phyloP scores from a whole-genome alignment of 2,797 vertebrate species.

The Semotilus atromaculatus region DNA sequence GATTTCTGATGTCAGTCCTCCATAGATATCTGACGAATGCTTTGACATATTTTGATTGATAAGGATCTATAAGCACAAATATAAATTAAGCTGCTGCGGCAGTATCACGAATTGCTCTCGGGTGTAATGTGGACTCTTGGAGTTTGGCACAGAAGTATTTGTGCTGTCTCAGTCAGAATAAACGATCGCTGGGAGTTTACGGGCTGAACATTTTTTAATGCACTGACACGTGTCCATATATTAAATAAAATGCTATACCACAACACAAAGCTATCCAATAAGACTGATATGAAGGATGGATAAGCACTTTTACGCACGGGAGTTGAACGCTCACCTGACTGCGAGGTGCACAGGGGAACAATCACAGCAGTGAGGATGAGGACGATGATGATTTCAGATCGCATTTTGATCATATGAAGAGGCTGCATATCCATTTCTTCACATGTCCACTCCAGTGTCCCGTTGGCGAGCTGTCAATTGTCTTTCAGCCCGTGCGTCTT shows the following conservation, averaged over 20 bases:
- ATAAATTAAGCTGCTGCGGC: neutral
- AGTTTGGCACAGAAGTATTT: slow-evolving; percentile 9
- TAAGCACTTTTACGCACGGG: slow-evolving; percentile 48
- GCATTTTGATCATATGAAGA: slow-evolving; percentile 70
- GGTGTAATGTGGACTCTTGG: slow-evolving; percentile 1
- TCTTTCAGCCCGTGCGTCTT: slow-evolving; percentile 43
- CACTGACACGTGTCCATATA: neutral
- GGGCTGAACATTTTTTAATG: neutral
- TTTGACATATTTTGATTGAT: neutral
- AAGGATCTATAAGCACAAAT: neutral
- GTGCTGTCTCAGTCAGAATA: neutral
- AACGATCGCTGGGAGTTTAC: neutral
- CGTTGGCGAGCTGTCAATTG: slow-evolving; percentile 49
- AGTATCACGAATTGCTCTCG: neutral
- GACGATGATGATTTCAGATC: slow-evolving; percentile 64
- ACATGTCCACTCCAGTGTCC: slow-evolving; percentile 79
- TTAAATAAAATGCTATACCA: neutral
- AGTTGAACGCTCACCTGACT: slow-evolving; percentile 76
- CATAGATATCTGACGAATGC: neutral
- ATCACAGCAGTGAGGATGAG: slow-evolving; percentile 71
- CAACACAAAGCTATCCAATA: slow-evolving; percentile 4
- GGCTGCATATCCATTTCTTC: slow-evolving; percentile 66
- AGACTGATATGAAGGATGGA: slow-evolving; percentile 2
- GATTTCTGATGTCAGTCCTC: neutral
- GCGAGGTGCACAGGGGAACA: slow-evolving; percentile 70